These are phyloP conservation scores for Antedon mediterranea DNA, from an alignment of 53 echinoderm and acorn worm species.

Conservation along the genomic window DNA sequence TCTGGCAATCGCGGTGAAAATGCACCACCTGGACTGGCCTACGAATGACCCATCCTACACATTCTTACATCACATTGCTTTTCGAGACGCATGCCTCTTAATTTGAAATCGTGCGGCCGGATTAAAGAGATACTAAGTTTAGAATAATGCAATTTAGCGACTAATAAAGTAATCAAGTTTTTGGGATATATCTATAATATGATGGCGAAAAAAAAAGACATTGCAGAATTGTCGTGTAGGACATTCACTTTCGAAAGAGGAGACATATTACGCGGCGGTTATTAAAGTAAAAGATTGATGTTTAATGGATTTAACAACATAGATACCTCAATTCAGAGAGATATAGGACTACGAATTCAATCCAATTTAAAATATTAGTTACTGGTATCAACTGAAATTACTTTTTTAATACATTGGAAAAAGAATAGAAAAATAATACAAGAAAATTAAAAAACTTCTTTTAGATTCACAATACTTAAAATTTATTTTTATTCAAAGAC, in stretches of 20 bases:
- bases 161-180: not conserved
- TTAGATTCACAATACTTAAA: too few species aligned
- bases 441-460: too few species aligned
- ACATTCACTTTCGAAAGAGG: not conserved
- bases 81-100: not conserved
- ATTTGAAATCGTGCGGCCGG: not conserved
- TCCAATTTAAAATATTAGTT: not conserved
- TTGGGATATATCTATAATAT: not conserved
- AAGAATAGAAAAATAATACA: too few species aligned
- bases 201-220: not conserved
- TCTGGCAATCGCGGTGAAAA: not conserved
- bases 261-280: not conserved
- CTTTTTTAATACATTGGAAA: not conserved
- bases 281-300: not conserved
- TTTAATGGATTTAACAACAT: not conserved
- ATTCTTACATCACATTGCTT: not conserved
- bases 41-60: not conserved
- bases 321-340: not conserved
- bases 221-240: not conserved
- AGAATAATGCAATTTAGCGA: not conserved
- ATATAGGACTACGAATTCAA: not conserved
- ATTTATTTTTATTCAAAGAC: too few species aligned
- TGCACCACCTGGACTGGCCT: not conserved
- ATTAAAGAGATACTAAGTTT: conserved; percentile 1
- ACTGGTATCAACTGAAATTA: not conserved